Evolutionary conservation across 2,113 vertebrate genomes (phyloP), one percentile per base, ranked within the genome.

Genomic region (Atlantisia rogersi): DNA sequence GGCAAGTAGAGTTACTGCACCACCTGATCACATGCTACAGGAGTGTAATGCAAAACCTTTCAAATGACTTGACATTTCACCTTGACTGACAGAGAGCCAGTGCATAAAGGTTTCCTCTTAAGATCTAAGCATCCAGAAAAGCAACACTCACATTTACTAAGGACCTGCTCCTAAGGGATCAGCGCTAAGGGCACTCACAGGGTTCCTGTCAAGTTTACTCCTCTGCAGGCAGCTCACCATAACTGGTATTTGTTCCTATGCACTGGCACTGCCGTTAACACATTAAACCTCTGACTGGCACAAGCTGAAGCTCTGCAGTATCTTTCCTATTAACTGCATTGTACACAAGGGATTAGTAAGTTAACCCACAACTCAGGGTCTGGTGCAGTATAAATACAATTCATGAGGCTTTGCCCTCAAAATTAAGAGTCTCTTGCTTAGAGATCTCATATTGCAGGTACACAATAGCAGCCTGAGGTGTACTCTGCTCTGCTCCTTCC

Each of bases 401-500:
- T 18, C 24, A 77, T 2, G 2, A 80, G 55, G 20, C 5, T 52
- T 32, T 3, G 4, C 5, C 13, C 56, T 50, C 52, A 59, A 31
- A 89, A 74, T 26, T 22, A 22, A 21, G 2, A 4, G 2, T 18
- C 6, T 13, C 77, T 69, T 58, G 14, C 42, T 80, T 14, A 28
- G 21, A 35, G 26, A 40, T 22, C 10, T 52, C 42, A 26, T 5
- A 35, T 3, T 42, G 10, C 1, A 0, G 0, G 5, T 7, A 80
- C 2, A 2, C 53, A 90, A 26, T 1, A 65, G 20, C 21, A 60
- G 11, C 25, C 6, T 12, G 3, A 60, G 0, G 0, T 1, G 1
- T 12, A 35, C 25, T 42, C 25, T 11, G 9, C 28, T 18, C 29
- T 15, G 3, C 4, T 6, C 31, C 63, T 35, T 15, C 12, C 22